phyloP scores from a whole-genome alignment of 1,140 invertebrate genomes.

The Drosophila kikkawai region DNA sequence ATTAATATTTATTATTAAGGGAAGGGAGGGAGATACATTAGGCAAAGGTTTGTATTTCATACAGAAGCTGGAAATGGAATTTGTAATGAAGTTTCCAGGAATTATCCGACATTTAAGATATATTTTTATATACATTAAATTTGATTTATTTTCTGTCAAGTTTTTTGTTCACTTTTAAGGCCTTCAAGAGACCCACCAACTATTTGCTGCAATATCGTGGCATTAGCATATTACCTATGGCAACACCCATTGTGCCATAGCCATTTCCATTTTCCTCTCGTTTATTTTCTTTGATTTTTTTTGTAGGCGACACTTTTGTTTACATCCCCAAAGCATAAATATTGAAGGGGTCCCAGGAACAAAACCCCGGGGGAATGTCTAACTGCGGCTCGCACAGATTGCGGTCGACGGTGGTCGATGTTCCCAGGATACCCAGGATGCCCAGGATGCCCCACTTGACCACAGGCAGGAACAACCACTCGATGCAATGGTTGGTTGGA shows the following conservation, averaged over 20 bases:
- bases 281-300: not conserved
- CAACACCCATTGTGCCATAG: slow-evolving; percentile 7
- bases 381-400: slow-evolving; percentile 19
- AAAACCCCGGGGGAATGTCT: slow-evolving; percentile 10
- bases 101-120: not conserved
- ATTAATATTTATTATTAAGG: slow-evolving; percentile 5
- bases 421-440: slow-evolving; percentile 12
- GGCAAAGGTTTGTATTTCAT: not conserved
- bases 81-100: not conserved
- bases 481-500: not conserved
- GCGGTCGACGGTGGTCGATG: slow-evolving; percentile 21
- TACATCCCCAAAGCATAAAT: slow-evolving; percentile 38
- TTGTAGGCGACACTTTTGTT: slow-evolving; percentile 59
- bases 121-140: not conserved
- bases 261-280: not conserved
- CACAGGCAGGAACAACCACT: slow-evolving; percentile 2
- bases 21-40: not conserved
- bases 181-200: slow-evolving; percentile 2
- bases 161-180: not conserved
- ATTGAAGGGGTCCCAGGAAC: slow-evolving; percentile 14
- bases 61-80: not conserved
- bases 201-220: slow-evolving; percentile 49
- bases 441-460: slow-evolving; percentile 27
- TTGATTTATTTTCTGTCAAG: not conserved
- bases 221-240: slow-evolving; percentile 47